These are phyloP conservation scores for Zosterops japonicus DNA, from an alignment of 2,113 vertebrate species.

Conservation along the genomic window DNA sequence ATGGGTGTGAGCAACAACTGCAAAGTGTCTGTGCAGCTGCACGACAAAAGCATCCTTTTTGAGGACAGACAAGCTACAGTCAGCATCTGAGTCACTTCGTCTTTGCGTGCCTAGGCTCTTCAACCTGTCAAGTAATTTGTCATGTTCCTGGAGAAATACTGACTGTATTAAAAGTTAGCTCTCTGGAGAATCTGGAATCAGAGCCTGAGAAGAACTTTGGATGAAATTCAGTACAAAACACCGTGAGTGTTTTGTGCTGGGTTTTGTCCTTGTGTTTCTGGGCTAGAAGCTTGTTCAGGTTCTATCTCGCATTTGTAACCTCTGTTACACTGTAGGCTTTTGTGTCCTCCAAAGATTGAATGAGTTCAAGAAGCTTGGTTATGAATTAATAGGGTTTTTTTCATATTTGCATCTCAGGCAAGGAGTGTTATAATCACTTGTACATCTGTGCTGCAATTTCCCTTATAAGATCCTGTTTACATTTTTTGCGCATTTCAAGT, in stretches of 20 bases:
- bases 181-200: background rate
- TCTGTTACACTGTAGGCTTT: background rate
- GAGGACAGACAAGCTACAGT: background rate
- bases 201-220: background rate
- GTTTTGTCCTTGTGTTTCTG: background rate
- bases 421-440: background rate
- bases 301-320: background rate
- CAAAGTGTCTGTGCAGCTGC: background rate
- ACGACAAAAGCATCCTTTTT: background rate
- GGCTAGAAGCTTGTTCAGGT: background rate
- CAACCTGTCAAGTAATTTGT: background rate
- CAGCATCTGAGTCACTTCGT: background rate
- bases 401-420: background rate
- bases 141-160: background rate
- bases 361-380: background rate
- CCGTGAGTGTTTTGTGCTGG: background rate
- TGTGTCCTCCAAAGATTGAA: background rate
- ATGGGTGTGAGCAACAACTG: accelerated
- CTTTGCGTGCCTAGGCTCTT: background rate
- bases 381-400: background rate
- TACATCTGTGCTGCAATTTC: conserved; percentile 9
- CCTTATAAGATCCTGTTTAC: background rate
- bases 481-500: background rate
- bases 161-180: background rate
- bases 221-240: background rate